Percentiles rank a stretch among this genome's conserved stretches.
These are phyloP conservation scores for Macrosoma leucophasiata DNA, from an alignment of 2,888 invertebrate species.

Conservation along the genomic window DNA sequence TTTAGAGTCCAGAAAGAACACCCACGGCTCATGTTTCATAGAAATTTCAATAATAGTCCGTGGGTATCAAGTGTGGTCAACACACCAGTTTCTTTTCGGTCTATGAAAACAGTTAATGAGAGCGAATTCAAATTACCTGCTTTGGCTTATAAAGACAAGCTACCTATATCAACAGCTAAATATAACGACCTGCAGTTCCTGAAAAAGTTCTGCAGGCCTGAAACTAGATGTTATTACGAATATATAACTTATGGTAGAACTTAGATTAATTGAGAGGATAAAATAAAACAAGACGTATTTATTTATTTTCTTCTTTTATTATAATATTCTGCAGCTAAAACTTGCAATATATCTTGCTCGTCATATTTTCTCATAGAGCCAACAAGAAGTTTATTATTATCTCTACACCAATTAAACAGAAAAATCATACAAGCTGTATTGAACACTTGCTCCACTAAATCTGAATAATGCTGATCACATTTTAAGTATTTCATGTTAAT, in stretches of 20 bases:
- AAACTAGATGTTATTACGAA: conserved; percentile 1
- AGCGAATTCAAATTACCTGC: conserved; percentile 13
- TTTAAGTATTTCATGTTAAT: too few species aligned
- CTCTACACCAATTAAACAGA: too few species aligned
- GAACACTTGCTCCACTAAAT: too few species aligned
- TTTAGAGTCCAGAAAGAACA: conserved; percentile 15
- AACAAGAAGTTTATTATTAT: too few species aligned
- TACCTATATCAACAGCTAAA: conserved; percentile 18
- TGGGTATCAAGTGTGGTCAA: conserved; percentile 16
- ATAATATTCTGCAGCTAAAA: too few species aligned
- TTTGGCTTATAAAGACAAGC: conserved; percentile 15
- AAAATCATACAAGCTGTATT: too few species aligned
- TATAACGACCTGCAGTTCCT: conserved; percentile 16
- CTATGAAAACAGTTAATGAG: conserved; percentile 14
- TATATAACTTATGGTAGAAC: not conserved
- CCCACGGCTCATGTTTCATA: conserved; percentile 17
- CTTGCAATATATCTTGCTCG: too few species aligned
- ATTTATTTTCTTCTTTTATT: too few species aligned
- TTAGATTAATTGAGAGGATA: not conserved
- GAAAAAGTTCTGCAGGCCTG: conserved; percentile 14
- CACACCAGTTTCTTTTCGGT: conserved; percentile 17
- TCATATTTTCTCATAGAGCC: too few species aligned
- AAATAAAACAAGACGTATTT: too few species aligned
- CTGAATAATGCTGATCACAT: too few species aligned
- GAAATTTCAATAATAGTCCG: conserved; percentile 17